Evolutionary conservation across 2,888 invertebrate genomes (phyloP).

Genomic region (Oxyteleia sp.): DNA sequence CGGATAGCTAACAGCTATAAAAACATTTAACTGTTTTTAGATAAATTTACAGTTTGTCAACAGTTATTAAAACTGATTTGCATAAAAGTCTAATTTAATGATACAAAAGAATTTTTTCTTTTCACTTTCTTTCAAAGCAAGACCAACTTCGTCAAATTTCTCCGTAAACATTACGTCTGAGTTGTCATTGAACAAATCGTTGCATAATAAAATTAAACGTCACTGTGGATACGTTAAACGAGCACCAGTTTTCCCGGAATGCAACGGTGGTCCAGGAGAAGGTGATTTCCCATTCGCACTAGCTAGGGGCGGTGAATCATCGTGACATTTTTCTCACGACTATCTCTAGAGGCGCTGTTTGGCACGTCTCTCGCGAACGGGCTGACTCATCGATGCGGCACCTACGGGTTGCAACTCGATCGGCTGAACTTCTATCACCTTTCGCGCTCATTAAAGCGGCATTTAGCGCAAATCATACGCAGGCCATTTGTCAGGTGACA

Average conservation of each 20-base stretch:
- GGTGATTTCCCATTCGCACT: constrained; percentile 35
- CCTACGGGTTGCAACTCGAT: constrained; percentile 29
- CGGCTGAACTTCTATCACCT: constrained; percentile 42
- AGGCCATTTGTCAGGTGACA: neutral
- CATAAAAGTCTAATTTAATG: no score
- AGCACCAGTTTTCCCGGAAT: constrained; percentile 7
- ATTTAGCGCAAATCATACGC: neutral
- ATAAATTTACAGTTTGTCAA: no score
- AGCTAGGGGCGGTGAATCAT: constrained; percentile 49
- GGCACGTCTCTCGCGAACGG: constrained; percentile 43
- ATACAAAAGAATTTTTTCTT: no score
- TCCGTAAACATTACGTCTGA: neutral
- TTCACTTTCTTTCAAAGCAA: no score
- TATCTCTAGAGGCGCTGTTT: constrained; percentile 46
- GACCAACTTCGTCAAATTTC: no score
- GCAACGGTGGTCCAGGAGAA: constrained; percentile 7
- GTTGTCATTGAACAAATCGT: neutral
- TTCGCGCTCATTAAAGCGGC: constrained; percentile 27
- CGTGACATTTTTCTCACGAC: constrained; percentile 50
- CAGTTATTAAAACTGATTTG: no score
- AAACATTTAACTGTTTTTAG: no score
- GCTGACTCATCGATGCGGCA: constrained; percentile 42
- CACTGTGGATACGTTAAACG: neutral
- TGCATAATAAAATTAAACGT: constrained; percentile 12
- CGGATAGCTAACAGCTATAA: no score